Conservation (phyloP, 2,888 invertebrate genomes). For the Listrodromus nycthemerus region DNA sequence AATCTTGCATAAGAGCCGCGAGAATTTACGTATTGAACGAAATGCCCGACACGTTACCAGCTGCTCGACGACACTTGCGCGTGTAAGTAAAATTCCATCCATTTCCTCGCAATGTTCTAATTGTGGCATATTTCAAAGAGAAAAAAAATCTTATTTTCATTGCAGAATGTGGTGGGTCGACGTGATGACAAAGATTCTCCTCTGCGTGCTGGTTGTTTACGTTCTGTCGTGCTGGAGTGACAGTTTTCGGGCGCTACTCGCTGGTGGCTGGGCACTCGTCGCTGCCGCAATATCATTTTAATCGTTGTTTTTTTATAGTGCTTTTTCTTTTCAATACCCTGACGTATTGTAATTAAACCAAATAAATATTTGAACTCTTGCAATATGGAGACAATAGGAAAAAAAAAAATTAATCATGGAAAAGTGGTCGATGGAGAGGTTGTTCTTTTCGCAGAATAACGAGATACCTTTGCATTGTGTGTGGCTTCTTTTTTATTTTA, state of each 20-base stretch:
- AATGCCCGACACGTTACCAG: conserved; percentile 91
- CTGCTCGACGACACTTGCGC: conserved; percentile 92
- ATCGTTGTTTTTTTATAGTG: conserved; percentile 52
- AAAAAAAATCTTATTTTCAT: conserved; percentile 72
- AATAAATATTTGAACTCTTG: conserved; percentile 71
- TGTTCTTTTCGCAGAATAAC: neutral
- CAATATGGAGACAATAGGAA: neutral
- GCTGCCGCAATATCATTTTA: conserved; percentile 65
- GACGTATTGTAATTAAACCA: conserved; percentile 73
- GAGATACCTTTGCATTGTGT: conserved; percentile 22
- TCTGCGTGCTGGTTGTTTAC: conserved; percentile 88
- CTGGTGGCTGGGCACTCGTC: conserved; percentile 71
- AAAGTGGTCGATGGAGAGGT: neutral
- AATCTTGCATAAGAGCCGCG: conserved; percentile 92
- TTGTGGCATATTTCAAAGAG: conserved; percentile 12
- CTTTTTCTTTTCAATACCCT: conserved; percentile 65
- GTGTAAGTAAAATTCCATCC: conserved; percentile 86
- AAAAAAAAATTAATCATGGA: neutral
- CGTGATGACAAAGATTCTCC: conserved; percentile 88
- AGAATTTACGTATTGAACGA: conserved; percentile 94
- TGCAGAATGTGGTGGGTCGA: conserved; percentile 95
- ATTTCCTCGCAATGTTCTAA: conserved; percentile 35
- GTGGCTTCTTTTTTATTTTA: conserved; percentile 73
- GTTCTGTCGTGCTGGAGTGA: conserved; percentile 79
- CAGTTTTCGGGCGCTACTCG: conserved; percentile 77